phyloP scores from a whole-genome alignment of 2,888 invertebrate species.

The Tanypteryx hageni region DNA sequence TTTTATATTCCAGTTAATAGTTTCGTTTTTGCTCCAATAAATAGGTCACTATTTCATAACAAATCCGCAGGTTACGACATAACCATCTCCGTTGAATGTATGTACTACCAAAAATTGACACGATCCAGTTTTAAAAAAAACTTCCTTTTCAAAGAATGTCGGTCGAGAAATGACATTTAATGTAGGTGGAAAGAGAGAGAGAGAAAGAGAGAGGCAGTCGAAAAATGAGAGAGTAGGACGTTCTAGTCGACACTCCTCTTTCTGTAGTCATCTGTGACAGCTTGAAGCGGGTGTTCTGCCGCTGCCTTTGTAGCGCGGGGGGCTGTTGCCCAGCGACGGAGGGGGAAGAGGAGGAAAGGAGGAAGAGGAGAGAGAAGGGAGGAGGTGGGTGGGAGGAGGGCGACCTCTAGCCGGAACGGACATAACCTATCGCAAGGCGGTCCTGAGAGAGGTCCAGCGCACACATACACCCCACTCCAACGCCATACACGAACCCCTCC shows the following conservation, averaged over 20 bases:
- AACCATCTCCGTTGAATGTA: no score
- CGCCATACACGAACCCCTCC: background rate
- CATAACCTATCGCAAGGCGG: slow-evolving; percentile 59
- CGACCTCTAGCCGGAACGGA: slow-evolving; percentile 26
- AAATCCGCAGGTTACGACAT: no score
- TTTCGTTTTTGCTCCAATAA: no score
- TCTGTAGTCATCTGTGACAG: background rate
- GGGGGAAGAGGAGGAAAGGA: background rate
- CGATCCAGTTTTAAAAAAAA: background rate
- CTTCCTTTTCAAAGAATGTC: slow-evolving; percentile 4
- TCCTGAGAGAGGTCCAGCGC: slow-evolving; percentile 57
- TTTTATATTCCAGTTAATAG: no score
- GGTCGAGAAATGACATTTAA: background rate
- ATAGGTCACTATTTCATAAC: no score
- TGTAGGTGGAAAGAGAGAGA: background rate
- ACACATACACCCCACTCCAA: background rate
- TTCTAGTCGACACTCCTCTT: background rate
- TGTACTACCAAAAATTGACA: no score
- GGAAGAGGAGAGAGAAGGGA: background rate
- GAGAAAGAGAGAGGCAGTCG: background rate
- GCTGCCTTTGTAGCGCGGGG: background rate
- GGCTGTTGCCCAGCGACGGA: background rate
- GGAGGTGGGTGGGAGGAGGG: background rate
- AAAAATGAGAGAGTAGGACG: background rate
- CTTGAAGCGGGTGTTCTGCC: slow-evolving; percentile 3